Percentiles rank a stretch among this genome's conserved stretches.
Conservation (phyloP, 1,140 invertebrate genomes). For the Saccostrea echinata region DNA sequence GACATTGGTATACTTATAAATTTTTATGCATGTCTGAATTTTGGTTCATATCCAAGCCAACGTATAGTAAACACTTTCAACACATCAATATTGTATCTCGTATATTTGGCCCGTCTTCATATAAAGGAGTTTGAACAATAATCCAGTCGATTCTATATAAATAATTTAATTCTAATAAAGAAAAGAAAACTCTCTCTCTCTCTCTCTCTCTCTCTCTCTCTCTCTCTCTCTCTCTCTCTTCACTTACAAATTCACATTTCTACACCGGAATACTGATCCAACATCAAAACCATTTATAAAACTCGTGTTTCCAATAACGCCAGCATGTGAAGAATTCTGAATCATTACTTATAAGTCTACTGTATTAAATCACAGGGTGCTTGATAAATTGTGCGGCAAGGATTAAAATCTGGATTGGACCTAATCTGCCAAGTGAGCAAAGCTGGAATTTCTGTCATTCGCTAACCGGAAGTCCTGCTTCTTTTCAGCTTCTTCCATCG, state of each 20-base stretch:
- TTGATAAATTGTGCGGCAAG: background rate
- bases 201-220: background rate
- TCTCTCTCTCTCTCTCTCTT: background rate
- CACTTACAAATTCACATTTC: background rate
- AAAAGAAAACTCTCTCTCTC: background rate
- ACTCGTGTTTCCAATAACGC: background rate
- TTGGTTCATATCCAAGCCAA: no score
- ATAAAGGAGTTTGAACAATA: no score
- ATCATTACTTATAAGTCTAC: background rate
- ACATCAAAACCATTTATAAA: background rate
- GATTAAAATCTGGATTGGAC: background rate
- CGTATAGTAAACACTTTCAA: no score
- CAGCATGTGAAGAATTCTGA: background rate
- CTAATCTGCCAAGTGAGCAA: background rate
- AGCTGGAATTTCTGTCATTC: background rate
- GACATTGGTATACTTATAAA: no score
- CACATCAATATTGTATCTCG: no score
- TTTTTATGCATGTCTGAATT: no score
- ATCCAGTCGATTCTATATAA: no score
- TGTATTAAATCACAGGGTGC: background rate
- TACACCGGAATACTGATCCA: background rate
- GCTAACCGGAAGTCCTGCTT: constrained; percentile 33
- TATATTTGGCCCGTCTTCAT: no score
- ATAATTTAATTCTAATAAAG: no score
- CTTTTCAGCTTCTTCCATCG: constrained; percentile 19